Percentiles rank a stretch among this genome's conserved stretches.
phyloP scores from a whole-genome alignment of 64 coral and sea anemone genomes.

The Montipora efflorescens region DNA sequence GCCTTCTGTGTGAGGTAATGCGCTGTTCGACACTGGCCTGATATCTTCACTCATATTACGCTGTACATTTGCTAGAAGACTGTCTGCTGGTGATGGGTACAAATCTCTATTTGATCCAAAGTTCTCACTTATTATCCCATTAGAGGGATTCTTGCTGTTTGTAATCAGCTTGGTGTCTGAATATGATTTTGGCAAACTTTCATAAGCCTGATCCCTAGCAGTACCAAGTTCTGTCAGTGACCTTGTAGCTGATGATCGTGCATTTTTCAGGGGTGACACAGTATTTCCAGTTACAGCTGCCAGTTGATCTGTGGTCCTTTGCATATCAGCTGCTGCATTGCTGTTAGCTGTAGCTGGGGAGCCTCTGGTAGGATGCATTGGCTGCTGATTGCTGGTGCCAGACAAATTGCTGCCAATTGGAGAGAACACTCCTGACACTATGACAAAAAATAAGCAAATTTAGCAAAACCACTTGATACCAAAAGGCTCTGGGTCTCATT shows the following conservation, averaged over 20 bases:
- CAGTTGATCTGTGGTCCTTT: slow-evolving; percentile 1
- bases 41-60: neutral
- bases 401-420: slow-evolving; percentile 31
- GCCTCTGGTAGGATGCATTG: neutral
- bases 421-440: slow-evolving; percentile 30
- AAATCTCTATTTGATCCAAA: neutral
- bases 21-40: neutral
- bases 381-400: neutral
- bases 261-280: neutral
- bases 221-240: neutral
- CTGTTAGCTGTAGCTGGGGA: neutral
- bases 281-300: neutral
- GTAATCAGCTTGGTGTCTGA: slow-evolving; percentile 16
- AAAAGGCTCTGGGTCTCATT: no score
- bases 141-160: neutral
- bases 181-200: neutral
- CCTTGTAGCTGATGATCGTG: neutral
- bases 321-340: neutral
- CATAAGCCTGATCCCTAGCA: neutral
- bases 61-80: neutral
- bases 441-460: neutral
- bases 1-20: neutral
- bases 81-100: neutral
- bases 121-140: neutral
- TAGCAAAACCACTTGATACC: neutral